Evolutionary conservation across 2,888 invertebrate genomes (phyloP).

Genomic region (Chaetogeoica ovagalla): DNA sequence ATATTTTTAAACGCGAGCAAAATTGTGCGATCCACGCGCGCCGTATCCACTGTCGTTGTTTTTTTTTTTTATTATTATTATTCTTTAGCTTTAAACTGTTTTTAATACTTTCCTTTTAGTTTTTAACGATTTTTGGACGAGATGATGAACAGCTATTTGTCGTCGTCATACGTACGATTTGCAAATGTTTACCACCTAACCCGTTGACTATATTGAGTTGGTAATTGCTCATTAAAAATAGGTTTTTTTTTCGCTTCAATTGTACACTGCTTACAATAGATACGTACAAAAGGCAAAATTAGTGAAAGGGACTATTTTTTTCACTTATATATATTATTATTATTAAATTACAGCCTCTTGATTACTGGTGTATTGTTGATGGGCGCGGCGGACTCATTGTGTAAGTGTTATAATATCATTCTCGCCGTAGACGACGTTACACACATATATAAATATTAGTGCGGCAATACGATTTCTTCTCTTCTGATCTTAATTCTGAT

Average conservation of each 20-base stretch:
- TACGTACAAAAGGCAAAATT: constrained; percentile 20
- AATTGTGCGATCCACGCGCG: too few relatives aligned
- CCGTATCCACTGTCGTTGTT: too few relatives aligned
- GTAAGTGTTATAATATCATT: constrained; percentile 32
- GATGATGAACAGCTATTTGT: too few relatives aligned
- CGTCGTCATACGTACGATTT: constrained; percentile 3
- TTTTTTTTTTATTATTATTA: too few relatives aligned
- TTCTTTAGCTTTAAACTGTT: too few relatives aligned
- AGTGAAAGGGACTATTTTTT: constrained; percentile 43
- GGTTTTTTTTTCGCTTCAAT: constrained; percentile 15
- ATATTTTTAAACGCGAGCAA: too few relatives aligned
- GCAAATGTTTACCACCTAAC: constrained; percentile 25
- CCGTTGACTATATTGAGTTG: constrained; percentile 32
- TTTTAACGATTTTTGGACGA: too few relatives aligned
- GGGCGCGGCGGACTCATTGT: constrained; percentile 37
- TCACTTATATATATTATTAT: constrained; percentile 13
- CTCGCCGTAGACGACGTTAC: too few relatives aligned
- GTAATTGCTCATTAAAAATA: constrained; percentile 19
- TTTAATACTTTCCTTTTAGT: too few relatives aligned
- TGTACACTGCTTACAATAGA: neutral
- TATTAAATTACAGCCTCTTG: constrained; percentile 50
- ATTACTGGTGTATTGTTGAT: constrained; percentile 43
- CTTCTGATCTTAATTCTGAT: neutral
- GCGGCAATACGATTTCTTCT: constrained; percentile 39
- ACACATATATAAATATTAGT: too few relatives aligned